Evolutionary conservation across 2,888 invertebrate genomes (phyloP), one percentile per base, ranked within the genome.

Genomic region (Lomographa bimaculata): DNA sequence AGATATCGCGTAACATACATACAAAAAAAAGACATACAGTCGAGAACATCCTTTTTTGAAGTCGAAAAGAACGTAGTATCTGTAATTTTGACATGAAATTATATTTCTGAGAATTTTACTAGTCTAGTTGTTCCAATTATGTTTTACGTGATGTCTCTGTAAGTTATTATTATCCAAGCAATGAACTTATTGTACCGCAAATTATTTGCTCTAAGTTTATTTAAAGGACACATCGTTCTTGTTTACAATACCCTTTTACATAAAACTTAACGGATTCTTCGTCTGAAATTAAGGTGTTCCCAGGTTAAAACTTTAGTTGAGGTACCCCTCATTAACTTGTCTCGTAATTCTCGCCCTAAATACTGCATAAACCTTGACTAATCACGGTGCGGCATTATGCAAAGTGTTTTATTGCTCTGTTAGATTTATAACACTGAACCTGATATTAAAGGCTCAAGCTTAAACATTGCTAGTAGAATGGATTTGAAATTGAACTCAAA

Each of bases 311-410:
- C 35, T 35, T 41, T 11, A 17, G 25, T 26, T 34, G 20, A 30
- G 35, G 32, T 21, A 26, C 21, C 17, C 29, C 11, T 16, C 19
- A 19, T 46, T 37, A 46, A 41, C 25, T 37, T 46, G 37, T 29
- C 37, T 46, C 41, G 29, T 46, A 41, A 46, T 33, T 46, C 23
- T 30, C 30, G 17, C 23, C 21, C 27, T 32, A 25, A 46, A 40
- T 40, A 40, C 45, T 32, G 35, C 27, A 39, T 45, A 45, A 42
- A 42, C 43, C 43, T 32, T 33, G 36, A 40, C 45, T 46, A 36
- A 40, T 36, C 29, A 41, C 33, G 34, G 34, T 41, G 20, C 28
- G 41, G 29, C 34, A 40, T 41, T 41, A 41, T 35, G 21, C 20
- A 35, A 40, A 40, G 29, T 41, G 35, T 30, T 35, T 41, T 26